Conservation (phyloP, 2,888 invertebrate genomes). For the Calameuta idolon region DNA sequence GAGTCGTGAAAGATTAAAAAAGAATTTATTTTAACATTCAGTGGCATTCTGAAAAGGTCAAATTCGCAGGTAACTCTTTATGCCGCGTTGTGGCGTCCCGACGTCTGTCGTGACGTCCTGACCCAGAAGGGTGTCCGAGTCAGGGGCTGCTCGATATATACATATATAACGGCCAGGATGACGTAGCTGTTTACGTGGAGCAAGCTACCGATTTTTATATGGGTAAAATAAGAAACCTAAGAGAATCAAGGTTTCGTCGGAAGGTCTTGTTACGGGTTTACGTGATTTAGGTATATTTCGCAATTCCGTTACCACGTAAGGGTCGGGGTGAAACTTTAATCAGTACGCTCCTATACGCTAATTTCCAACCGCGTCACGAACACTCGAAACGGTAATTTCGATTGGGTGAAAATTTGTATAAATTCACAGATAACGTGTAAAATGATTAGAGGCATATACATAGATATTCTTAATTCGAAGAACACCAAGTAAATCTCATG, state of each 20-base stretch:
- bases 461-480: not conserved
- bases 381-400: not conserved
- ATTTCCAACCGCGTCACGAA: not conserved
- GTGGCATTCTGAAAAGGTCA: constrained; percentile 11
- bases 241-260: not conserved
- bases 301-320: not conserved
- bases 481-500: not conserved
- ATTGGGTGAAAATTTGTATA: not conserved
- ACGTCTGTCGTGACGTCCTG: constrained; percentile 2
- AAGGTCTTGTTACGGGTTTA: not conserved
- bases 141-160: not conserved
- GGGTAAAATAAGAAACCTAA: not conserved
- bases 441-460: not conserved
- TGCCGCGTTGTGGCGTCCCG: constrained; percentile 2
- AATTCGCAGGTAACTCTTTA: constrained; percentile 5
- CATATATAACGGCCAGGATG: not conserved
- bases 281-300: not conserved
- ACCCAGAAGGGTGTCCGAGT: constrained; percentile 10
- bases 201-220: not conserved
- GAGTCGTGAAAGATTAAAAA: not conserved
- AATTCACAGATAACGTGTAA: not conserved
- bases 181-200: not conserved
- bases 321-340: not conserved
- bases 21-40: not conserved
- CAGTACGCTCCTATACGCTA: not conserved